Conservation (phyloP, 2,113 vertebrate species). For the Tor tambroides region DNA sequence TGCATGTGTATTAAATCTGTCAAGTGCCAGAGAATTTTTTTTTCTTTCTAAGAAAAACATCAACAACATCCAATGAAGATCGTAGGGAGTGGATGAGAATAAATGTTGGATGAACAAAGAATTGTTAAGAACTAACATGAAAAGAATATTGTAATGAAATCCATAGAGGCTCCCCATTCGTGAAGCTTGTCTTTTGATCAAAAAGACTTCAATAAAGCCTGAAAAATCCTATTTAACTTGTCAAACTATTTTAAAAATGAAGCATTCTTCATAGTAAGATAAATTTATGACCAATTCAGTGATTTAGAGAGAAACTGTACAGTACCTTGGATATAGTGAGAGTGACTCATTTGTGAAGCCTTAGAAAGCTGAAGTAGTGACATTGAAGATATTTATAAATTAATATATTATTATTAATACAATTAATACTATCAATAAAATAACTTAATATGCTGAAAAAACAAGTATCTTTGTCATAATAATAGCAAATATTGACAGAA, state of each 20-base stretch:
- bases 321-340: neutral
- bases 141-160: slow-evolving; percentile 32
- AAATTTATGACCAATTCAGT: neutral
- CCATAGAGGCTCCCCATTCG: neutral
- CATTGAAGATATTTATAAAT: neutral
- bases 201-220: slow-evolving; percentile 8
- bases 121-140: slow-evolving; percentile 28
- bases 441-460: no score
- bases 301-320: neutral
- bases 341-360: neutral
- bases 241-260: neutral
- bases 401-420: no score
- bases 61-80: neutral
- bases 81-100: slow-evolving; percentile 36
- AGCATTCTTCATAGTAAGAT: neutral
- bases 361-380: neutral
- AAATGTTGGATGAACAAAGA: slow-evolving; percentile 47
- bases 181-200: slow-evolving; percentile 40
- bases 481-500: no score
- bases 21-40: neutral
- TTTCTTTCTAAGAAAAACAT: neutral
- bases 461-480: no score
- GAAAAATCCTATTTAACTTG: neutral
- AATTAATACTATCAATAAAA: no score
- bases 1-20: neutral